Conservation (phyloP, 1,140 invertebrate species). For the Aphidius gifuensis region DNA sequence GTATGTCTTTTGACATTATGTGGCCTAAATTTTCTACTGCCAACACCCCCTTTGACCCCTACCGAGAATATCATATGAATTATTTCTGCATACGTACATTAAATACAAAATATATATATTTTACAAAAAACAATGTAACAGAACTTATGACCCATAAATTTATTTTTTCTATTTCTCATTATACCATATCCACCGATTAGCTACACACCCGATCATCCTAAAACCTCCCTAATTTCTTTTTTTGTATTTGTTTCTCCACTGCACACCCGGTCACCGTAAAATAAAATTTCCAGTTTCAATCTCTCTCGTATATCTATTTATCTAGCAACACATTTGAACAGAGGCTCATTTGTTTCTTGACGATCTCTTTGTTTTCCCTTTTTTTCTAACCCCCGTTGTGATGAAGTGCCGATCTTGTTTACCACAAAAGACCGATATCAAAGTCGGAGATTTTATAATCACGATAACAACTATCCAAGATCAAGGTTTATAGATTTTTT, state of each 20-base stretch:
- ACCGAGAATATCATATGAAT: no score
- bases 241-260: neutral
- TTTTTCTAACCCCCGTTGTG: constrained; percentile 21
- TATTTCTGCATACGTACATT: no score
- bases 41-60: no score
- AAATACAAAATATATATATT: no score
- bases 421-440: constrained; percentile 9
- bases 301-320: constrained; percentile 1
- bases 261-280: constrained; percentile 23
- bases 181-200: constrained; percentile 24
- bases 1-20: constrained; percentile 18
- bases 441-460: constrained; percentile 12
- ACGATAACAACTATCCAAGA: no score
- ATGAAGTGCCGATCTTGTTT: constrained; percentile 17
- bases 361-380: constrained; percentile 12
- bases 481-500: neutral
- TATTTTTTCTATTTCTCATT: constrained; percentile 6
- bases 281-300: constrained; percentile 7
- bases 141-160: no score
- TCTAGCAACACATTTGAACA: neutral
- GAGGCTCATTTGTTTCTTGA: constrained; percentile 29
- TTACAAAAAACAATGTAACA: neutral
- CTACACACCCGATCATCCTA: constrained; percentile 14
- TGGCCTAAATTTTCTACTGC: no score
- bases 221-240: no score